Percentiles rank a stretch among this genome's conserved stretches.
phyloP scores from a whole-genome alignment of 1,140 invertebrate species.

The Nasonia longicornis region DNA sequence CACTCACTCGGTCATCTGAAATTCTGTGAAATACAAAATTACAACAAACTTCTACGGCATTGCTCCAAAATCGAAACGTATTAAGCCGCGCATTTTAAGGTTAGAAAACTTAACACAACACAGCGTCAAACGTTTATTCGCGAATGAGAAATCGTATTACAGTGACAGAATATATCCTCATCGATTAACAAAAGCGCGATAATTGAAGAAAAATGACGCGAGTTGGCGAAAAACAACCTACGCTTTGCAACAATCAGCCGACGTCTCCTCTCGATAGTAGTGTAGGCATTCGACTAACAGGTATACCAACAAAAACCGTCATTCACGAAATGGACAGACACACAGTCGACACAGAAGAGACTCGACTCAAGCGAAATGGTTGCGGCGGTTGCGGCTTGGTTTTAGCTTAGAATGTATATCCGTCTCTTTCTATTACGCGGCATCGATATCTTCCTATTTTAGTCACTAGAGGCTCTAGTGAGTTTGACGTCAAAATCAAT shows the following conservation, averaged over 20 bases:
- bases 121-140: not conserved
- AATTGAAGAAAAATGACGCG: not conserved
- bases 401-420: constrained; percentile 3
- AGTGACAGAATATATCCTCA: not conserved
- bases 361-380: constrained; percentile 2
- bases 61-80: not conserved
- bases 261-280: not conserved
- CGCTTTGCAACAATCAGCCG: constrained; percentile 18
- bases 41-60: not conserved
- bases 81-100: not conserved
- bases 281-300: constrained; percentile 2
- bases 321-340: not conserved
- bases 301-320: constrained; percentile 16
- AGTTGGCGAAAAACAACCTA: constrained; percentile 2
- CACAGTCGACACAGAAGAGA: too few relatives aligned
- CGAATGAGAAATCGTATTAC: not conserved
- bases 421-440: not conserved
- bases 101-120: constrained; percentile 14
- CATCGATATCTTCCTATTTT: too few relatives aligned
- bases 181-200: not conserved
- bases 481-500: not conserved
- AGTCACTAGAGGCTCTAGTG: too few relatives aligned
- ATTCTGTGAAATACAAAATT: not conserved
- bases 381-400: not conserved
- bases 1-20: constrained; percentile 33